A percentile compares a stretch with the other conserved stretches of the same genome.
phyloP scores from a whole-genome alignment of 2,797 vertebrate species.

The Amblyraja radiata region DNA sequence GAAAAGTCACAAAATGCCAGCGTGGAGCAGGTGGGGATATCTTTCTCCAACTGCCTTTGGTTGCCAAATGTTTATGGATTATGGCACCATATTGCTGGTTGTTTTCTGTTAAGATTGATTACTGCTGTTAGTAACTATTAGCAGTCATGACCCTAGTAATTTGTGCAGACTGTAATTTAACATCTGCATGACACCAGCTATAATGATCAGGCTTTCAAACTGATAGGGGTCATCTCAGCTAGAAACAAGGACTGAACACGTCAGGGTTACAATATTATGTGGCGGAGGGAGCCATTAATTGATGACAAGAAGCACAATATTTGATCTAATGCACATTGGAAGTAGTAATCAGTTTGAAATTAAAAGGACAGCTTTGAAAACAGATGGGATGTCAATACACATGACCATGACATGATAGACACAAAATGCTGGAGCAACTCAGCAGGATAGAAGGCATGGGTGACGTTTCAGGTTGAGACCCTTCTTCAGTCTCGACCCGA shows the following conservation, averaged over 20 bases:
- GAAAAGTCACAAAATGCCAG: not conserved
- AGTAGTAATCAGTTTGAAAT: too few species aligned
- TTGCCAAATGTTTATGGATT: not conserved
- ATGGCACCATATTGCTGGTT: not conserved
- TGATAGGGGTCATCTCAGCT: not conserved
- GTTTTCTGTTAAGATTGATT: not conserved
- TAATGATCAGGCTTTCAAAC: not conserved
- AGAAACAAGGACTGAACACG: not conserved
- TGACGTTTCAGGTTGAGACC: too few species aligned
- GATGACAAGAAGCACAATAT: too few species aligned
- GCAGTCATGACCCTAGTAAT: not conserved
- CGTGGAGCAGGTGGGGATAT: not conserved
- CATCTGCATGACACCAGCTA: not conserved
- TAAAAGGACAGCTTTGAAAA: too few species aligned
- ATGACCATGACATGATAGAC: too few species aligned
- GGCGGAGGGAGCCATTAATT: too few species aligned
- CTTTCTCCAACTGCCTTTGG: not conserved
- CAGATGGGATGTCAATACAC: too few species aligned
- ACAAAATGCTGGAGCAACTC: too few species aligned
- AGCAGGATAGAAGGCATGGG: too few species aligned
- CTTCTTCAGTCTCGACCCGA: too few species aligned
- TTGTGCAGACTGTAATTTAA: constrained; percentile 2
- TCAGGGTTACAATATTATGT: too few species aligned
- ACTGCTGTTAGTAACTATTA: not conserved
- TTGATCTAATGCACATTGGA: too few species aligned